Conservation (phyloP, 2,113 vertebrate genomes). For the Pelusios castaneus region DNA sequence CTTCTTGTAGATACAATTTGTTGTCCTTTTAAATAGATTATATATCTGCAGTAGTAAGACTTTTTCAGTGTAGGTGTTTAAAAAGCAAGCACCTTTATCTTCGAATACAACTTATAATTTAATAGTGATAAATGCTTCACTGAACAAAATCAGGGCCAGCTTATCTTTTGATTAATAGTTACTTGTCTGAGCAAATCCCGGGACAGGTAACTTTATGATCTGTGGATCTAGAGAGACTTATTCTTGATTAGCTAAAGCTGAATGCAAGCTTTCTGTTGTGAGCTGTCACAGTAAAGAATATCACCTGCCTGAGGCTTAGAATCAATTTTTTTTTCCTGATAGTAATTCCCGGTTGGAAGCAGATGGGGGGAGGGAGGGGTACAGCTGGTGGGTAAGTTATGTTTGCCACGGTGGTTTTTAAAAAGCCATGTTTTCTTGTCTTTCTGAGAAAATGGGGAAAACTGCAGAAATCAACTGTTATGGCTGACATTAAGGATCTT, state of each 20-base stretch:
- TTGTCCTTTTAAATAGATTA: background rate
- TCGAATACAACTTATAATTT: background rate
- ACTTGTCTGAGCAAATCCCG: constrained; percentile 51
- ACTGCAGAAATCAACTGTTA: background rate
- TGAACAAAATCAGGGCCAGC: constrained; percentile 35
- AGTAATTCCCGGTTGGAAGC: background rate
- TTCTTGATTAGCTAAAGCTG: constrained; percentile 50
- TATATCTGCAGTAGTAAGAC: background rate
- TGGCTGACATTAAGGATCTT: fast-evolving
- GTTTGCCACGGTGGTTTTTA: background rate
- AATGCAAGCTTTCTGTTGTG: background rate
- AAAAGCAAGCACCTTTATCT: constrained; percentile 11
- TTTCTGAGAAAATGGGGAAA: background rate
- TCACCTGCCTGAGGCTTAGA: constrained; percentile 13
- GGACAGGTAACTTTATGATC: constrained; percentile 43
- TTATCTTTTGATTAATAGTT: constrained; percentile 49
- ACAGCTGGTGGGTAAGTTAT: background rate
- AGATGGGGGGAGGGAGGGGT: too few species aligned
- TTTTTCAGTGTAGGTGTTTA: background rate
- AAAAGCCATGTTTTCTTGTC: background rate
- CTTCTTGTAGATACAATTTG: background rate
- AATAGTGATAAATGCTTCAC: constrained; percentile 22
- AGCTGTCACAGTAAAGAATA: background rate
- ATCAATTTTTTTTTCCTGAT: background rate
- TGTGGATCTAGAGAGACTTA: constrained; percentile 41